These are phyloP conservation scores for Hippocampus mohnikei DNA, from an alignment of 2,113 vertebrate genomes.

Conservation along the genomic window DNA sequence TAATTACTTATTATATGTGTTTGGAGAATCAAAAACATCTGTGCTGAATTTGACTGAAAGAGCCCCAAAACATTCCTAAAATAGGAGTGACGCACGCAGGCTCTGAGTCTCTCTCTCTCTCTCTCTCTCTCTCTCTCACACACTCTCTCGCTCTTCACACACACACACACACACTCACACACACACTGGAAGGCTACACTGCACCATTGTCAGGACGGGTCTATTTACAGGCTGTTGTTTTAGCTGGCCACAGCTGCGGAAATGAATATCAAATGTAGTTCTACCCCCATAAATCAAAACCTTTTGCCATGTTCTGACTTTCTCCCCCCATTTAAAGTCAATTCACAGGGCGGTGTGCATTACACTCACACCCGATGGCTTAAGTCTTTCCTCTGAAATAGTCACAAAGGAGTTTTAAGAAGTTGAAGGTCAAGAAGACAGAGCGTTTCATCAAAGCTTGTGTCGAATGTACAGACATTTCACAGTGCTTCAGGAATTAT, in stretches of 20 bases:
- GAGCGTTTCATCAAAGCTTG: slow-evolving; percentile 14
- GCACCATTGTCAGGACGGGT: slow-evolving; percentile 59
- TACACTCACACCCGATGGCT: slow-evolving; percentile 46
- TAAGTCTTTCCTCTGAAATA: slow-evolving; percentile 52
- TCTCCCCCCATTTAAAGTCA: slow-evolving; percentile 53
- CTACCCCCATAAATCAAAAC: slow-evolving; percentile 73
- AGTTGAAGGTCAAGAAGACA: slow-evolving; percentile 23
- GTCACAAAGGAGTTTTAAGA: slow-evolving; percentile 30
- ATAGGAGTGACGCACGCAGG: slow-evolving; percentile 70
- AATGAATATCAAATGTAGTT: slow-evolving; percentile 75
- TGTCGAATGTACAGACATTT: slow-evolving; percentile 22
- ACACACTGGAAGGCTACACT: slow-evolving; percentile 52
- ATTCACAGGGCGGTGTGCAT: slow-evolving; percentile 58
- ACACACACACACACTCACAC: slow-evolving; percentile 19
- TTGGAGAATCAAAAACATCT: slow-evolving; percentile 69
- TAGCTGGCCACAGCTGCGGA: slow-evolving; percentile 72
- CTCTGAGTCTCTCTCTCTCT: slow-evolving; percentile 41
- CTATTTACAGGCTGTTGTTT: slow-evolving; percentile 69
- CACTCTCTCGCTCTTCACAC: slow-evolving; percentile 7
- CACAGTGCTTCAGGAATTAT: slow-evolving; percentile 26
- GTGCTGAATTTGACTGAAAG: slow-evolving; percentile 61
- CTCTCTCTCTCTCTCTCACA: slow-evolving; percentile 19
- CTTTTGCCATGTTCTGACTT: slow-evolving; percentile 58
- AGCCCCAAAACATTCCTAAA: slow-evolving; percentile 68
- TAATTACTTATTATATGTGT: slow-evolving; percentile 72